Conservation (phyloP, 2,113 vertebrate species). For the Melierax canorus region DNA sequence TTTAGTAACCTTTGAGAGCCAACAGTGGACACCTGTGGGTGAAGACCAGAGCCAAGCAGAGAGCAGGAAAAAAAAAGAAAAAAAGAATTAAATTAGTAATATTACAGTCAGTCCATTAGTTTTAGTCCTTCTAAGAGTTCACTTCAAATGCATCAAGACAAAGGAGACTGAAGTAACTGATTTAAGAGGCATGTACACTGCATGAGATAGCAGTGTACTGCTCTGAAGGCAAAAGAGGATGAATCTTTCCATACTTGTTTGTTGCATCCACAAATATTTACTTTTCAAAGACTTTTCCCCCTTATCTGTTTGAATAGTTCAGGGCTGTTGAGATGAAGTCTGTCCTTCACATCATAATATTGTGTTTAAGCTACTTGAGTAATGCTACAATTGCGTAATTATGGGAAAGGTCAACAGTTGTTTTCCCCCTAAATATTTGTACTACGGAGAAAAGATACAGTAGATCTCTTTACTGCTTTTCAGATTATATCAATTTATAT, state of each 20-base stretch:
- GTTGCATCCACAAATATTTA: constrained; percentile 47
- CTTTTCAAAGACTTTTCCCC: not conserved
- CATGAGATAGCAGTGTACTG: not conserved
- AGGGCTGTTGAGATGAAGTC: not conserved
- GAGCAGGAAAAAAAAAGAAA: constrained; percentile 46
- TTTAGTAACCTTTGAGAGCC: constrained; percentile 79
- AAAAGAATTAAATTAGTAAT: constrained; percentile 72
- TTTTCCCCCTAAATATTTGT: constrained; percentile 44
- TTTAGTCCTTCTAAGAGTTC: constrained; percentile 50
- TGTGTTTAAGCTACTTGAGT: not conserved
- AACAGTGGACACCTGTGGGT: constrained; percentile 63
- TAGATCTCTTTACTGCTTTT: not conserved
- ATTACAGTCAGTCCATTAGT: constrained; percentile 46
- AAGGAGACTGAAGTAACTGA: constrained; percentile 65
- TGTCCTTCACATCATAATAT: not conserved
- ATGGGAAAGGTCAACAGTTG: constrained; percentile 14
- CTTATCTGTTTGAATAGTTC: constrained; percentile 7
- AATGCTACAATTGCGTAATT: constrained; percentile 6
- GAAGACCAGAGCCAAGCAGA: constrained; percentile 73
- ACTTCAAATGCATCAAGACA: constrained; percentile 26
- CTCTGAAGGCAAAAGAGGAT: not conserved
- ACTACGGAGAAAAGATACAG: not conserved
- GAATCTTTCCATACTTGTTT: constrained; percentile 15
- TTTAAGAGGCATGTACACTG: not conserved
- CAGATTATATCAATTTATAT: not conserved